A percentile compares a stretch with the other conserved stretches of the same genome.
phyloP scores from a whole-genome alignment of 2,113 vertebrate genomes.

The Rostratula benghalensis region DNA sequence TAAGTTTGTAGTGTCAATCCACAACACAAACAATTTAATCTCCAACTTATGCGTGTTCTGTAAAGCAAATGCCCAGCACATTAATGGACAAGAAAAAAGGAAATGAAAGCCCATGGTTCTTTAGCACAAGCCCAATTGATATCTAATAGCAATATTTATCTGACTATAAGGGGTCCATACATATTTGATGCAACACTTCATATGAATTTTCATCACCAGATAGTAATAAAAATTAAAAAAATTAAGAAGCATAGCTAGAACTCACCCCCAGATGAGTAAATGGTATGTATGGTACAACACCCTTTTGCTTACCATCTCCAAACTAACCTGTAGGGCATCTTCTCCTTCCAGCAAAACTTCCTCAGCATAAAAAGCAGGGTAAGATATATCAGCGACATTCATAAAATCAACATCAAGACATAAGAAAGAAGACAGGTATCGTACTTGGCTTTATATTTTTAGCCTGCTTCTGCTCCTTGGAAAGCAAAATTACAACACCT shows the following conservation, averaged over 20 bases:
- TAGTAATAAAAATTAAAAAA: not conserved
- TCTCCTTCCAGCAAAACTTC: not conserved
- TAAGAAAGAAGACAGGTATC: not conserved
- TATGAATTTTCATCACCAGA: not conserved
- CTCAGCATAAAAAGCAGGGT: not conserved
- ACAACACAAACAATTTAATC: slow-evolving; percentile 34
- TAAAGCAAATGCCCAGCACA: not conserved
- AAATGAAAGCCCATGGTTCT: not conserved
- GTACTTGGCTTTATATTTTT: not conserved
- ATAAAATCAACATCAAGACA: not conserved
- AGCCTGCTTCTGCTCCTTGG: not conserved
- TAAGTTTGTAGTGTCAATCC: not conserved
- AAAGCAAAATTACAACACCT: not conserved
- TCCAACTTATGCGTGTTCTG: not conserved
- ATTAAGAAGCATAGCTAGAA: not conserved
- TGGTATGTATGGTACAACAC: too few species aligned
- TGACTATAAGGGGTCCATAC: not conserved
- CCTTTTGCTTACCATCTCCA: not conserved
- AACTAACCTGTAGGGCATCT: not conserved
- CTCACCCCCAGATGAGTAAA: not conserved
- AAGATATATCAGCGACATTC: not conserved
- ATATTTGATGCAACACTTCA: not conserved
- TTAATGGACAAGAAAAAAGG: not conserved
- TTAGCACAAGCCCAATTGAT: not conserved
- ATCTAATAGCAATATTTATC: not conserved